Conservation (phyloP, 2,113 vertebrate genomes). For the Psilopsiagon aymara region DNA sequence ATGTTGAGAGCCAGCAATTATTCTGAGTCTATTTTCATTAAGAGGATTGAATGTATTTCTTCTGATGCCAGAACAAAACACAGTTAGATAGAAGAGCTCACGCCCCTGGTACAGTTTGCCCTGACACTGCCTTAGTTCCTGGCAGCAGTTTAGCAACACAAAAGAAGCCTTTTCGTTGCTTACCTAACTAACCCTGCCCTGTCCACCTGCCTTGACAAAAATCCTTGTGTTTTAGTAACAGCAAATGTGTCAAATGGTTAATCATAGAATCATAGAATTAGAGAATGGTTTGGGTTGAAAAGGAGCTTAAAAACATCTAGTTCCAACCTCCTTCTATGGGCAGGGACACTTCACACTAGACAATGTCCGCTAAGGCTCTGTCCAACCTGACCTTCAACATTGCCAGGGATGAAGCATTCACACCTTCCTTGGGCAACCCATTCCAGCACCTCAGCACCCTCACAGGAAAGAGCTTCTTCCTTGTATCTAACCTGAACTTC, state of each 20-base stretch:
- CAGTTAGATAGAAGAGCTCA: not conserved
- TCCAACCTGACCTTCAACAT: not conserved
- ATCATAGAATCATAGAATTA: not conserved
- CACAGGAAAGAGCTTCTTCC: too few species aligned
- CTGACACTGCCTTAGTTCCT: not conserved
- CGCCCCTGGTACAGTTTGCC: not conserved
- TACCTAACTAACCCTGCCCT: not conserved
- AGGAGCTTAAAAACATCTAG: not conserved
- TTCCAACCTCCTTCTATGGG: not conserved
- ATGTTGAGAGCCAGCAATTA: not conserved
- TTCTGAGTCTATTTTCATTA: rapidly evolving
- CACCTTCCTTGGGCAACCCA: not conserved
- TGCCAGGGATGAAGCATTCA: not conserved
- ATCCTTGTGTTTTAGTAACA: rapidly evolving
- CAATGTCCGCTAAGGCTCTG: not conserved
- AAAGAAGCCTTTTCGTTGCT: not conserved
- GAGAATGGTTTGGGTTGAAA: not conserved
- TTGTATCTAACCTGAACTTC: not conserved
- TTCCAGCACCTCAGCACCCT: not conserved
- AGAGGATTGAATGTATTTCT: not conserved
- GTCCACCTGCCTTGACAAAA: not conserved
- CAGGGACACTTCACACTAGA: not conserved
- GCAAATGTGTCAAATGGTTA: not conserved
- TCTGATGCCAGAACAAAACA: not conserved
- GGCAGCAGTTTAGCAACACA: not conserved